These are phyloP conservation scores for Daubentonia madagascariensis DNA, from an alignment of 2,113 vertebrate species.

Conservation along the genomic window DNA sequence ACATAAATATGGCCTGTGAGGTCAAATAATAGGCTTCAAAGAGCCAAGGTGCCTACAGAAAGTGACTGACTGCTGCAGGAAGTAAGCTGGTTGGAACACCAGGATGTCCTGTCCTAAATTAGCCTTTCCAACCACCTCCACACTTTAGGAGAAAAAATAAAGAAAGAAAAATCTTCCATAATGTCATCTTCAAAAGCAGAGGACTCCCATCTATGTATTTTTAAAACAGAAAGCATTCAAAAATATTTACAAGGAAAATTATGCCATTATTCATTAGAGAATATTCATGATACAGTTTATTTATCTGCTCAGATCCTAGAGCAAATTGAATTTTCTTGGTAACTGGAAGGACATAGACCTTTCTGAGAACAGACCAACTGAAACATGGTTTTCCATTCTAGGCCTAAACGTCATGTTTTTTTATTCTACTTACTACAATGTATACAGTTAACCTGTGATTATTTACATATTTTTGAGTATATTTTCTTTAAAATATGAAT, in stretches of 20 bases:
- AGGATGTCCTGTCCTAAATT: constrained; percentile 22
- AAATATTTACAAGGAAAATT: background rate
- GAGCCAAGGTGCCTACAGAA: background rate
- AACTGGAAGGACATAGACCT: background rate
- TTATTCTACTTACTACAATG: background rate
- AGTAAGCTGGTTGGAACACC: background rate
- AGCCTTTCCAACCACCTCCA: background rate
- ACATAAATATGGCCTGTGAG: background rate
- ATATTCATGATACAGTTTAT: background rate
- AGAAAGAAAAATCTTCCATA: background rate
- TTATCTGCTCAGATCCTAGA: background rate
- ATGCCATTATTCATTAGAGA: background rate
- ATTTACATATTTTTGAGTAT: background rate
- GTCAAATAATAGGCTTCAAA: constrained; percentile 47
- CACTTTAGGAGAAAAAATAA: background rate
- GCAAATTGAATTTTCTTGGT: background rate
- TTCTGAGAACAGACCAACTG: background rate
- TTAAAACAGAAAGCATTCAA: background rate
- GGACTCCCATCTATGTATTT: background rate
- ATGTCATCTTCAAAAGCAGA: background rate
- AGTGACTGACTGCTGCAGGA: background rate
- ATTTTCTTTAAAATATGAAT: background rate
- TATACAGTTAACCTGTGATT: background rate
- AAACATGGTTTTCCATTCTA: background rate
- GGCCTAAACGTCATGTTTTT: background rate